Base-by-base conservation (phyloP, 2,113 vertebrate species). In the Chaetodon auriga region DNA sequence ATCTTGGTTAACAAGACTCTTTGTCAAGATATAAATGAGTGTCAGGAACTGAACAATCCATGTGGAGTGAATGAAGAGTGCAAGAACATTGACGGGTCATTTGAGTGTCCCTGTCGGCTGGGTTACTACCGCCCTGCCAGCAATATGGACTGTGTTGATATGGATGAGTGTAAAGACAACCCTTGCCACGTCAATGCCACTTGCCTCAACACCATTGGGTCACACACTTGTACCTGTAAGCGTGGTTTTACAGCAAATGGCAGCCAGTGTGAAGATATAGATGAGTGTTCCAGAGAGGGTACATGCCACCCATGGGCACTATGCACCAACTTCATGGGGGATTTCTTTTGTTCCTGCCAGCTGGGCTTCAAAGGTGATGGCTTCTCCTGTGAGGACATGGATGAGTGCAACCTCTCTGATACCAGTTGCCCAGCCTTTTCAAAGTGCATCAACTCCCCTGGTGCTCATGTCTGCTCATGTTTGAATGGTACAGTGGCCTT, bases 11-110 rank as follows among this genome's bases (percentile, higher is more conserved):
- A 96, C 68, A 23, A 1, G 35, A 96, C 95, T 43, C 57, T 85
- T 16, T 96, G 96, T 63, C 87, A 91, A 70, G 96, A 96, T 68
- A 90, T 96, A 62, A 90, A 96, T 63, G 96, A 96, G 75, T 96
- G 96, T 25, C 35, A 82, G 51, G 68, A 77, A 41, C 18, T 57
- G 38, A 74, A 62, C 0, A 81, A 88, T 62, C 88, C 86, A 2
- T 96, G 96, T 66, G 78, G 81, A 8, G 21, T 77, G 14, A 95
- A 96, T 36, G 95, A 96, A 72, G 88, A 85, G 66, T 96, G 96
- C 78, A 86, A 82, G 25, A 96, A 96, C 80, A 92, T 46, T 0
- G 90, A 96, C 3, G 96, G 96, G 1, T 94, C 94, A 0, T 95
- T 91, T n/a, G 72, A 92, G 55, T 96, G 96, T 70, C 86, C 79